Evolutionary conservation across 2,797 vertebrate species (phyloP), one percentile per base, ranked within the genome.

Genomic region (Coreius guichenoti): DNA sequence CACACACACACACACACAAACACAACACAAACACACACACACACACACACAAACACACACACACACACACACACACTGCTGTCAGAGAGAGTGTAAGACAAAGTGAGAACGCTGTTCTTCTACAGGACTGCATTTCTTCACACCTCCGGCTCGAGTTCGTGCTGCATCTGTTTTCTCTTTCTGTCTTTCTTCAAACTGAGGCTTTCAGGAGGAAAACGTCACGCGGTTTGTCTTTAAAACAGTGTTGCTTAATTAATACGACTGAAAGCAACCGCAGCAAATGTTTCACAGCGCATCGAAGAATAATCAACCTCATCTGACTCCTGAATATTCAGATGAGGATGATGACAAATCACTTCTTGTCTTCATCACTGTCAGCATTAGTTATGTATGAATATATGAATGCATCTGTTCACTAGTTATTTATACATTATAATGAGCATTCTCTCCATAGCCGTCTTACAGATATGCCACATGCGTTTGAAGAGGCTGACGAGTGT

Each of bases 41-140:
- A 11, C 17, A 36, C 6, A 3, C 51, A 16, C 17, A 36, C 68
- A 58, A 8, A 51, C 79, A 68, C 12, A 54, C 12, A 17, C 61
- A n/a, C 47, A 54, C 65, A 29, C 63, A 70, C 49, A 39, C 61
- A 47, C 72, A 72, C 81, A 23, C 58, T 82, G 82, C 80, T 87
- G 88, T 85, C 83, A 85, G 75, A 80, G 69, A 26, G n/a, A 29
- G 82, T 76, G 80, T 83, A 83, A 78, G 65, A 82, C 54, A 43
- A 83, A 80, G 80, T 93, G 92, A 93, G 92, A 91, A 93, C 92
- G 90, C 91, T 94, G 93, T 93, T 92, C 93, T 92, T 91, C 91
- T 94, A 91, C 91, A 89, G 89, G 90, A 93, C 86, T 87, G 92
- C 90, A 73, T 93, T 93, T 90, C 86, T 94, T 95, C 94, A 95